Base-by-base conservation (phyloP, 2,888 invertebrate genomes). In the Dione vanillae region DNA sequence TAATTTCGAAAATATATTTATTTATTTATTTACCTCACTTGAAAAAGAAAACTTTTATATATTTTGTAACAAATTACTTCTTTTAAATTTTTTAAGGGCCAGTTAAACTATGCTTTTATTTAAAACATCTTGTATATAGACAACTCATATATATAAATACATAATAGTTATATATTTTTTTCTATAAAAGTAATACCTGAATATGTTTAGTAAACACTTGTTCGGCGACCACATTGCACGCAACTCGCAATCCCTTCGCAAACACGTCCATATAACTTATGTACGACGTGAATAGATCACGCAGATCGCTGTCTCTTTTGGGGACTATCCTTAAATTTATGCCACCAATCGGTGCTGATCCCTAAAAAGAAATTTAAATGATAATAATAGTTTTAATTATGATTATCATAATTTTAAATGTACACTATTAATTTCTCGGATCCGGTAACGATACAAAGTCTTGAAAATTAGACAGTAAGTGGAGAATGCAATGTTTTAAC, bases 291-390 rank as follows among this genome's bases (percentile, higher is more conserved):
- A 94, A 87, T 76, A 94, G 80, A 75, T 95, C 95, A 51, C 92
- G 89, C 1, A 92, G 76, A 71, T 94, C 94, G 9, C 94, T 90
- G 78, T 93, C 94, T 0, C 94, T 85, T 0, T 94, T 87, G 0
- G 94, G 87, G n/a, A 85, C 83, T 45, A 95, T 87, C 74, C 92
- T 91, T 78, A 96, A 87, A 79, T 93, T 94, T 7, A 95, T 86
- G 1, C 96, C 96, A 45, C 95, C 95, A 1, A 94, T 92, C 0
- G 93, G 92, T 20, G 94, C 75, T 0, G 95, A 89, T 11, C 94
- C 94, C 91, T 95, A 73, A 20, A 45, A 62, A 52, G 19, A 16
- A 9, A 19, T 14, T 19, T 16, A 10, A 45, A 11, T 47, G 10
- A 35, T 35, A 14, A 45, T n/a, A 45, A n/a, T 1, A 14, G n/a